A percentile compares a stretch with the other conserved stretches of the same genome.
Conservation (phyloP, 2,888 invertebrate genomes). For the Noctua janthe region DNA sequence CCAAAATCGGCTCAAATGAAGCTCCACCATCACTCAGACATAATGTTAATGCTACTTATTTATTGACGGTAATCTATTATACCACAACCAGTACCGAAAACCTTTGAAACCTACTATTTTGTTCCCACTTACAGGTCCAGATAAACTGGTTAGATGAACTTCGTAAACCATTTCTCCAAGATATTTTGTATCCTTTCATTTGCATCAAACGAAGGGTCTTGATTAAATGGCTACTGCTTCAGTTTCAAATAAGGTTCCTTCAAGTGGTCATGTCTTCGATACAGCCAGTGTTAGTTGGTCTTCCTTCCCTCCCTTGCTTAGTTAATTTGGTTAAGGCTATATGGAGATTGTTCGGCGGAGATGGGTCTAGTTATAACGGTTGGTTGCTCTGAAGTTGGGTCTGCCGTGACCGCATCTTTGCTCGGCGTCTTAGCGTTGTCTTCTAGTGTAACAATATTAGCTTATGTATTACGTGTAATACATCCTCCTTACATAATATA, state of each 20-base stretch:
- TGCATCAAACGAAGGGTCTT: slow-evolving; percentile 65
- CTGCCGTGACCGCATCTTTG: slow-evolving; percentile 79
- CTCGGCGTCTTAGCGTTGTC: slow-evolving; percentile 74
- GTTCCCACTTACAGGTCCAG: slow-evolving; percentile 61
- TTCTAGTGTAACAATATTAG: slow-evolving; percentile 63
- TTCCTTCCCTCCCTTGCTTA: slow-evolving; percentile 66
- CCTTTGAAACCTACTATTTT: slow-evolving; percentile 43
- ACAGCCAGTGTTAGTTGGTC: slow-evolving; percentile 76
- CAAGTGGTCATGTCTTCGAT: slow-evolving; percentile 85
- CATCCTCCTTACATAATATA: slow-evolving; percentile 25
- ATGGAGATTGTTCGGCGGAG: slow-evolving; percentile 71
- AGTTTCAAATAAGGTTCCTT: slow-evolving; percentile 83
- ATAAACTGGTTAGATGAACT: slow-evolving; percentile 65
- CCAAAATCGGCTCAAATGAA: slow-evolving; percentile 84
- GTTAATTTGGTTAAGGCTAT: slow-evolving; percentile 77
- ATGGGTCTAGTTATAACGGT: slow-evolving; percentile 75
- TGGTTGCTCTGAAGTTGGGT: slow-evolving; percentile 76
- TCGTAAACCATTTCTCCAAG: slow-evolving; percentile 68
- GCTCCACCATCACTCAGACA: slow-evolving; percentile 77
- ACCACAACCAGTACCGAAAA: slow-evolving; percentile 68
- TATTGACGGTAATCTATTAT: slow-evolving; percentile 86
- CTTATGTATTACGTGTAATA: slow-evolving; percentile 40
- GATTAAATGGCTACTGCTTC: slow-evolving; percentile 71
- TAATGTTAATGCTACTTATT: slow-evolving; percentile 84
- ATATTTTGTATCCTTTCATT: slow-evolving; percentile 64